These are phyloP conservation scores for Heliornis fulica DNA, from an alignment of 2,113 vertebrate species.

Conservation along the genomic window DNA sequence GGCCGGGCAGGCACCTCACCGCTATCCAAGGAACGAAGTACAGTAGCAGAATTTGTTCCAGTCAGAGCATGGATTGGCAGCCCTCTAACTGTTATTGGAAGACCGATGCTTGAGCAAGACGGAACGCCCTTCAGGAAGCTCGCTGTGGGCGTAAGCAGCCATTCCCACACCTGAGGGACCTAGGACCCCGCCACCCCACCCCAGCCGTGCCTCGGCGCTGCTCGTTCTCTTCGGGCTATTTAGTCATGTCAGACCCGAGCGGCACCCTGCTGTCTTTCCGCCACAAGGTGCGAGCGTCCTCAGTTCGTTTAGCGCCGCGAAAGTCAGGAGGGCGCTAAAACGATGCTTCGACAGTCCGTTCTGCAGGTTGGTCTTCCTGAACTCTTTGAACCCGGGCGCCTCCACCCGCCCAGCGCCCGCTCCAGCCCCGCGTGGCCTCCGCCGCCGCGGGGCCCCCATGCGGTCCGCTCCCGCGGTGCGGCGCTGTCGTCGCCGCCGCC, in stretches of 20 bases:
- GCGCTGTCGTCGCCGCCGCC: background rate
- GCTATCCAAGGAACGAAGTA: fast-evolving
- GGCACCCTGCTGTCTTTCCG: fast-evolving
- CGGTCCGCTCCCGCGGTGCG: background rate
- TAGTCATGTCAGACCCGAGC: fast-evolving
- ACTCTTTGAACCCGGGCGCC: background rate
- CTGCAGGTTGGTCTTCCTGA: background rate
- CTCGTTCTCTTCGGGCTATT: background rate
- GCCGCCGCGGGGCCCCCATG: background rate
- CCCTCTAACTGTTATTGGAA: fast-evolving
- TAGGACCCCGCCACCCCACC: no score
- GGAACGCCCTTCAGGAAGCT: background rate
- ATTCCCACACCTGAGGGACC: fast-evolving
- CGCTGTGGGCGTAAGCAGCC: fast-evolving
- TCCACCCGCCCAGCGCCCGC: background rate
- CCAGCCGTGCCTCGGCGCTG: fast-evolving
- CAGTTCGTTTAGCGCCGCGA: background rate
- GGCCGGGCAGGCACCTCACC: fast-evolving
- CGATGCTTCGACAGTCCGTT: fast-evolving
- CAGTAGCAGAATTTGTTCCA: background rate
- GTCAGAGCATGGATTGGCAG: fast-evolving
- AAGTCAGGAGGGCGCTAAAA: background rate
- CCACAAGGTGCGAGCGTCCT: background rate
- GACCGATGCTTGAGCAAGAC: fast-evolving
- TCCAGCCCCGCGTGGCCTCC: background rate